Percentiles rank a stretch among this genome's conserved stretches.
Evolutionary conservation across 2,888 invertebrate species (phyloP).

Genomic region (Xestia sexstrigata): DNA sequence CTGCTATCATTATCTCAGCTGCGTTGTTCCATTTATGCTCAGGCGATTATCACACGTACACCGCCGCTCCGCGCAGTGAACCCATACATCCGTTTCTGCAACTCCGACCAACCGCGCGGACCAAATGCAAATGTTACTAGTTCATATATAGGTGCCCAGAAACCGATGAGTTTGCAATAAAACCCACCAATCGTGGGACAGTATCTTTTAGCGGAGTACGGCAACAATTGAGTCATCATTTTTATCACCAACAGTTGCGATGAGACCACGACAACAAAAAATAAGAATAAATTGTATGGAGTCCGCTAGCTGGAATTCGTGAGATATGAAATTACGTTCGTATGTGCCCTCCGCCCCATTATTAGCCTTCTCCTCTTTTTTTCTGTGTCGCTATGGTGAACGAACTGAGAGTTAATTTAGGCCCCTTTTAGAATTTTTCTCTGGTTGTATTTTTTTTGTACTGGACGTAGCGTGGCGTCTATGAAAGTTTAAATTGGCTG

Average conservation of each 20-base stretch:
- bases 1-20: background rate
- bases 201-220: background rate
- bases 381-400: constrained; percentile 22
- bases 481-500: constrained; percentile 63
- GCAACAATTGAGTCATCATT: background rate
- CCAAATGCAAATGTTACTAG: background rate
- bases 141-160: background rate
- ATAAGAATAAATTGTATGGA: background rate
- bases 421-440: constrained; percentile 61
- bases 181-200: background rate
- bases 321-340: background rate
- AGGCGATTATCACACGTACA: background rate
- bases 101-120: background rate
- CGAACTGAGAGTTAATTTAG: constrained; percentile 64
- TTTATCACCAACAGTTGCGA: background rate
- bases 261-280: background rate
- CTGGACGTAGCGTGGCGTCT: constrained; percentile 51
- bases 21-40: background rate
- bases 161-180: background rate
- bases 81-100: background rate
- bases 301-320: background rate
- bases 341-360: background rate
- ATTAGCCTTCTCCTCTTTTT: constrained; percentile 35
- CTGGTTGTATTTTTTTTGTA: constrained; percentile 43
- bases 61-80: background rate